Evolutionary conservation across 2,888 invertebrate species (phyloP).

Genomic region (Sesamia inferens): DNA sequence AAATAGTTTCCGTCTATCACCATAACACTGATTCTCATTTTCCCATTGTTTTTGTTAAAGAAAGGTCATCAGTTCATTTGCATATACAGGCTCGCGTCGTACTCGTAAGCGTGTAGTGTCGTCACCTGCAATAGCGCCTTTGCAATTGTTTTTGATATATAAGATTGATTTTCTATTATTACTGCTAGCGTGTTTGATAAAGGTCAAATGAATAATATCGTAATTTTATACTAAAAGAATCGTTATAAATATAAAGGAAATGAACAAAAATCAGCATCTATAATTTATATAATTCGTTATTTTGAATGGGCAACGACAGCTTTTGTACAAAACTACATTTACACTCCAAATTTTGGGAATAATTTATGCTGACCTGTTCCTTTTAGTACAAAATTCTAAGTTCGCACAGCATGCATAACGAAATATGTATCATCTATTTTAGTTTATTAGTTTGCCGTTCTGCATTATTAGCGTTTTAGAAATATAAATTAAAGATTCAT

Average conservation of each 20-base stretch:
- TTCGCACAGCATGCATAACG: neutral
- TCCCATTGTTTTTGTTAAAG: neutral
- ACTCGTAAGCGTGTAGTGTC: conserved; percentile 23
- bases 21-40: neutral
- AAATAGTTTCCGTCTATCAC: conserved; percentile 9
- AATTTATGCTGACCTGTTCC: neutral
- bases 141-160: conserved; percentile 47
- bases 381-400: neutral
- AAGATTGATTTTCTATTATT: neutral
- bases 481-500: neutral
- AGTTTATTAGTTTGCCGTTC: too few relatives aligned
- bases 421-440: neutral
- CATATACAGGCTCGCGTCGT: conserved; percentile 50
- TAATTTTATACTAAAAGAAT: conserved; percentile 5
- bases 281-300: neutral
- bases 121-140: conserved; percentile 68
- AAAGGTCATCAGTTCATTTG: conserved; percentile 39
- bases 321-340: neutral
- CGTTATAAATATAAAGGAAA: neutral
- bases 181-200: conserved; percentile 52
- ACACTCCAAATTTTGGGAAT: neutral
- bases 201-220: neutral
- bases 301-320: neutral
- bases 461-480: too few relatives aligned
- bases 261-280: neutral